Evolutionary conservation across 2,797 vertebrate genomes (phyloP).

Genomic region (Myiotriccus ornatus): DNA sequence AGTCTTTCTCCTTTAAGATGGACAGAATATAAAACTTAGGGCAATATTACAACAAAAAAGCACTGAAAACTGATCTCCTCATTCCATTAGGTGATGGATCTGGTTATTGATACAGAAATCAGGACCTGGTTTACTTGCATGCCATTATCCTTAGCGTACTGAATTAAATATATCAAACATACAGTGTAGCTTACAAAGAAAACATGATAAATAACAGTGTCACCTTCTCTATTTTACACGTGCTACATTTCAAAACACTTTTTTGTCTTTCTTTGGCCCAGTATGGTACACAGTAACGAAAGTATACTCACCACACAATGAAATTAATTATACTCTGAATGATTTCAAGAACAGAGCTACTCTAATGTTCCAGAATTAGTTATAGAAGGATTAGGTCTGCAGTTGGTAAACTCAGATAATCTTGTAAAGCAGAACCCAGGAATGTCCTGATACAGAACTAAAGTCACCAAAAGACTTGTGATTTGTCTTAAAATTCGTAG

Average conservation of each 20-base stretch:
- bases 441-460: neutral
- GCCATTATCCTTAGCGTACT: neutral
- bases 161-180: neutral
- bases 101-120: neutral
- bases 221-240: neutral
- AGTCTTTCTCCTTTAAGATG: neutral
- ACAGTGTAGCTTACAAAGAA: neutral
- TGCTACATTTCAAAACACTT: neutral
- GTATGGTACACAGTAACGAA: neutral
- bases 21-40: neutral
- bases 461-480: neutral
- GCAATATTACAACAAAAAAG: neutral
- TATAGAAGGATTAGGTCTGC: neutral
- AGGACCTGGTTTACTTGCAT: neutral
- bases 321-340: slow-evolving; percentile 4
- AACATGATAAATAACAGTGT: neutral
- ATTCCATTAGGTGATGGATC: neutral
- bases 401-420: neutral
- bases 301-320: neutral
- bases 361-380: neutral
- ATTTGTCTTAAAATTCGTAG: neutral
- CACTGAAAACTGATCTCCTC: neutral
- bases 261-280: neutral
- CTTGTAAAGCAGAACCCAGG: neutral
- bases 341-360: neutral